Percentiles rank a stretch among this genome's conserved stretches.
Evolutionary conservation across 2,113 vertebrate species (phyloP).

Genomic region (Speoplatyrhinus poulsoni): DNA sequence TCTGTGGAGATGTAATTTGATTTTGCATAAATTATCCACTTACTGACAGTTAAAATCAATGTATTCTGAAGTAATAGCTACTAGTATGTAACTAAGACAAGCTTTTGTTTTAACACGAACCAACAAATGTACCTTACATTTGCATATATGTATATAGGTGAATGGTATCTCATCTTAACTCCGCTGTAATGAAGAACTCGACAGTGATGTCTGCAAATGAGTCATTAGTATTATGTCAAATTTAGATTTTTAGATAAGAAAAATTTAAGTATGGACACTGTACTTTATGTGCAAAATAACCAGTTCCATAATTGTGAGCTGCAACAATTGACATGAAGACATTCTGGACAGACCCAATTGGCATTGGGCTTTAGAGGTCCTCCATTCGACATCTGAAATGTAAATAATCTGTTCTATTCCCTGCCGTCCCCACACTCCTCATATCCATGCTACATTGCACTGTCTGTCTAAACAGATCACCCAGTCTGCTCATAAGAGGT

Average conservation of each 20-base stretch:
- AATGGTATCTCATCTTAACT: too few species aligned
- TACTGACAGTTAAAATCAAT: conserved; percentile 29
- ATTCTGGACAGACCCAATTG: not conserved
- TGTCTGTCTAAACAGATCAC: conserved; percentile 59
- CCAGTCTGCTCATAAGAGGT: conserved; percentile 48
- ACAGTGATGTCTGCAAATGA: not conserved
- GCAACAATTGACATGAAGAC: not conserved
- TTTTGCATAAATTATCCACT: too few species aligned
- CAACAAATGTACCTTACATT: too few species aligned
- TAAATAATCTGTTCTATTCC: conserved; percentile 35
- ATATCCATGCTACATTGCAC: conserved; percentile 29
- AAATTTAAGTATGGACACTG: not conserved
- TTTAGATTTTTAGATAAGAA: not conserved
- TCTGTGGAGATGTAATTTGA: too few species aligned
- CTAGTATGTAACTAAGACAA: conserved; percentile 10
- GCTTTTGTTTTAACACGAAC: too few species aligned
- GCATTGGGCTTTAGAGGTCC: conserved; percentile 2
- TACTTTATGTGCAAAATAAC: not conserved
- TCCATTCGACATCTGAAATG: conserved; percentile 17
- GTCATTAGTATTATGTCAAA: not conserved
- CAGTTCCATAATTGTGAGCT: not conserved
- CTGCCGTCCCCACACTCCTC: conserved; percentile 30
- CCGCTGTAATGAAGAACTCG: too few species aligned
- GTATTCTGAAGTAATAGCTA: conserved; percentile 50
- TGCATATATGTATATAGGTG: too few species aligned